Base-by-base conservation (phyloP, 2,113 vertebrate genomes). In the Lepus timidus region DNA sequence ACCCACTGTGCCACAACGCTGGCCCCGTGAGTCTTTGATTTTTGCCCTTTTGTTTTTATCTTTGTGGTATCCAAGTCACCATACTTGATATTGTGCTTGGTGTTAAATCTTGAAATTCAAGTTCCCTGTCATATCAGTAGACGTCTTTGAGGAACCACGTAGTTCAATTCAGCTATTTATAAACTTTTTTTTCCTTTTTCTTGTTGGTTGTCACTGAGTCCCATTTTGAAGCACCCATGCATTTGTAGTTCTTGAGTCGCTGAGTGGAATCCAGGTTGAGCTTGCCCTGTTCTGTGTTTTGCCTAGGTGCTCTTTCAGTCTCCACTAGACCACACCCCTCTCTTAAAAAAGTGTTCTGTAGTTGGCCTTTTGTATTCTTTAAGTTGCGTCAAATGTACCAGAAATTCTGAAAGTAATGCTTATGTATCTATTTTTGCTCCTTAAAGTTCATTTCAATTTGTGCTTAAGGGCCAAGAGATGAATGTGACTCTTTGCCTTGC, bases 91-190 rank as follows among this genome's bases (percentile, higher is more conserved):
- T 75, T 76, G 44, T 75, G 33, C 52, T 17, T 36, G 62, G 12
- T 81, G 12, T 75, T 93, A 85, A n/a, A 68, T 81, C 39, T 93
- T 90, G 27, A 39, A 39, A 39, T 39, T 39, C 44, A 95, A 93
- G 25, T 58, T 79, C 4, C 27, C 51, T 19, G 62, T 49, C 17
- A 16, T 4, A 92, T 80, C 49, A 64, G 0, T 71, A 31, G 17
- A 25, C 9, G 31, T 88, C 61, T 52, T 68, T 90, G 20, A 16
- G 78, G n/a, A 88, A 88, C 44, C 55, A 91, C 27, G 31, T 65
- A 71, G n/a, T 76, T 95, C 49, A 87, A 31, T 13, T 9, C 23
- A 65, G 25, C 67, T 65, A 86, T 83, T 29, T 67, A 2, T 29
- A 58, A 64, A 8, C 76, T 44, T 44, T 44, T 44, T 44, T 44